These are phyloP conservation scores for Carassius gibelio DNA, from an alignment of 2,113 vertebrate genomes.

Conservation along the genomic window DNA sequence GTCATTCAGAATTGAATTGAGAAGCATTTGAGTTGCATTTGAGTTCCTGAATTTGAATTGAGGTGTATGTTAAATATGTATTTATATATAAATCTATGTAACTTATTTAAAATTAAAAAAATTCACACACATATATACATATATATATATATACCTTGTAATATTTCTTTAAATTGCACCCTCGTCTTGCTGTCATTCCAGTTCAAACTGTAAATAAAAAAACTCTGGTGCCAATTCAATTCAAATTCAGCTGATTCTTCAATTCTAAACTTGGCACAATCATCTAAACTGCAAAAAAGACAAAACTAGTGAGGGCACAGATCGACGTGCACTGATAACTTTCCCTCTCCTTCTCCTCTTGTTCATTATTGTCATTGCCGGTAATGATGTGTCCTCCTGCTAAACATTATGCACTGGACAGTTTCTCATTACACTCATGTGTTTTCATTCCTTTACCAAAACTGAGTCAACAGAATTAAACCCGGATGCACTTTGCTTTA, in stretches of 20 bases:
- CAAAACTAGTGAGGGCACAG: not conserved
- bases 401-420: not conserved
- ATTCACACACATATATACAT: no score
- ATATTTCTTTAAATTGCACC: no score
- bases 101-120: no score
- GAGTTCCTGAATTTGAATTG: not conserved
- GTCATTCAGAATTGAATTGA: not conserved
- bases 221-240: no score
- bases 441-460: slow-evolving; percentile 7
- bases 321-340: not conserved
- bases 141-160: no score
- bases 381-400: not conserved
- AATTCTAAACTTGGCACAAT: not conserved
- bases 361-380: not conserved
- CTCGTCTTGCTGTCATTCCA: no score
- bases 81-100: no score
- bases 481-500: not conserved
- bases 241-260: not conserved
- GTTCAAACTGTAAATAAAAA: no score
- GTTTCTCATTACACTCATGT: not conserved
- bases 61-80: not conserved
- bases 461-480: not conserved
- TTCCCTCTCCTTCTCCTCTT: not conserved
- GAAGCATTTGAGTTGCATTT: not conserved
- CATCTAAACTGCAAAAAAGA: not conserved